Conservation (phyloP, 2,797 vertebrate genomes). For the Picus viridis region DNA sequence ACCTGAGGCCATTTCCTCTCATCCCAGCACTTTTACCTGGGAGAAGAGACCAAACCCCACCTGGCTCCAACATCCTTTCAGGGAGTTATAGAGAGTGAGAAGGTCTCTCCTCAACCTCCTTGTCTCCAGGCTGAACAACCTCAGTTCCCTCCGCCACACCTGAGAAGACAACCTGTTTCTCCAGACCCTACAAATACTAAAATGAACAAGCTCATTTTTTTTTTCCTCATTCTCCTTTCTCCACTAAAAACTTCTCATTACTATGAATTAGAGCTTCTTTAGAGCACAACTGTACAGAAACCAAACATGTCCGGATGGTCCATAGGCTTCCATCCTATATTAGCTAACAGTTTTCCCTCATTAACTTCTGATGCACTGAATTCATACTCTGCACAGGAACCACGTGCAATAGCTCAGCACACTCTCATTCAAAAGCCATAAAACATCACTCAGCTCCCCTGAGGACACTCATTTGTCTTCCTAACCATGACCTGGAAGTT, state of each 20-base stretch:
- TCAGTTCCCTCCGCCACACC: too few species aligned
- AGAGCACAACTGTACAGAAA: not conserved
- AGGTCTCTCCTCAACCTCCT: too few species aligned
- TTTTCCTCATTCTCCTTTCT: not conserved
- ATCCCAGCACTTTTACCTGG: too few species aligned
- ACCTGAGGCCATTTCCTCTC: too few species aligned
- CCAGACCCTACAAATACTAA: too few species aligned
- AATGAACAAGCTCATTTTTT: too few species aligned
- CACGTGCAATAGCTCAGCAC: not conserved
- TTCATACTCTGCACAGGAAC: rapidly evolving
- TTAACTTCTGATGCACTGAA: not conserved
- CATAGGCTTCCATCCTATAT: not conserved
- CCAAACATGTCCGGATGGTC: not conserved
- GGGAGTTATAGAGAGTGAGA: too few species aligned
- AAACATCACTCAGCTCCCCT: not conserved
- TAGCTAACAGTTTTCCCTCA: not conserved
- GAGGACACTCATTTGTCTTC: not conserved
- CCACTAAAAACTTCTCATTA: not conserved
- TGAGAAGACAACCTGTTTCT: too few species aligned
- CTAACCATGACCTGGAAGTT: rapidly evolving
- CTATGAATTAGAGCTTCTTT: not conserved
- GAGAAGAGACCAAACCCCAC: too few species aligned
- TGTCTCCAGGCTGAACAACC: too few species aligned
- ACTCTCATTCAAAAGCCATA: not conserved
- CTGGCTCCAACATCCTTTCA: too few species aligned